phyloP scores from a whole-genome alignment of 1,140 invertebrate genomes.

The Camponotus vicinus region DNA sequence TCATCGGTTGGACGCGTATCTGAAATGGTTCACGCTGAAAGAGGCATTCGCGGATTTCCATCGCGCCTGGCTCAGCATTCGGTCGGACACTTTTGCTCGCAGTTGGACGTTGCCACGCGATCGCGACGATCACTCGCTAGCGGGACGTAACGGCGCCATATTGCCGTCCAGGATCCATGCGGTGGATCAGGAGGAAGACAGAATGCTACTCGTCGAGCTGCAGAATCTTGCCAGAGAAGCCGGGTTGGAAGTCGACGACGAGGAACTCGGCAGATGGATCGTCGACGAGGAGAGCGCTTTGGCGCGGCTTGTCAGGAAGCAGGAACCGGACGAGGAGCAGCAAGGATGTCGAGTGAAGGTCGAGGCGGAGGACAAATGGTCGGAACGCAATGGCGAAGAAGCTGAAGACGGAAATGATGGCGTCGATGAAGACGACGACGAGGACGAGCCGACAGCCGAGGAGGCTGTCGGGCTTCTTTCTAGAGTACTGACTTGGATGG shows the following conservation, averaged over 20 bases:
- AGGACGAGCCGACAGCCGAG: constrained; percentile 78
- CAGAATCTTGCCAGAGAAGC: constrained; percentile 82
- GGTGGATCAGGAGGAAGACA: constrained; percentile 75
- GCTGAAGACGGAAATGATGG: constrained; percentile 52
- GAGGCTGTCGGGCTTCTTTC: constrained; percentile 84
- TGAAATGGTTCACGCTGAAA: constrained; percentile 84
- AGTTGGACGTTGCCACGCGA: constrained; percentile 81
- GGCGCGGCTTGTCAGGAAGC: constrained; percentile 73
- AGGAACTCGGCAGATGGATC: constrained; percentile 83
- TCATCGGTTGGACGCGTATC: constrained; percentile 72
- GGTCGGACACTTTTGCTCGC: constrained; percentile 84
- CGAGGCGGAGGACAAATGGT: constrained; percentile 73
- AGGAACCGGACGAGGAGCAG: constrained; percentile 72
- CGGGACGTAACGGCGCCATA: constrained; percentile 26
- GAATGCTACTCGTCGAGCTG: constrained; percentile 81
- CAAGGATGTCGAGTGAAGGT: constrained; percentile 68
- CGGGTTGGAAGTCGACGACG: constrained; percentile 83
- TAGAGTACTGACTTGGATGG: constrained; percentile 86
- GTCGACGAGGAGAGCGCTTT: constrained; percentile 78
- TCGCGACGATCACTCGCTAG: constrained; percentile 48
- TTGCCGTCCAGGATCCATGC: constrained; percentile 64
- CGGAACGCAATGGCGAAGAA: constrained; percentile 67
- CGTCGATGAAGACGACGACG: constrained; percentile 70
- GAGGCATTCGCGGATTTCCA: constrained; percentile 86
- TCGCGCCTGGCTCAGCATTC: constrained; percentile 85